Conservation (phyloP, 2,888 invertebrate species). For the Sisyra terminalis region DNA sequence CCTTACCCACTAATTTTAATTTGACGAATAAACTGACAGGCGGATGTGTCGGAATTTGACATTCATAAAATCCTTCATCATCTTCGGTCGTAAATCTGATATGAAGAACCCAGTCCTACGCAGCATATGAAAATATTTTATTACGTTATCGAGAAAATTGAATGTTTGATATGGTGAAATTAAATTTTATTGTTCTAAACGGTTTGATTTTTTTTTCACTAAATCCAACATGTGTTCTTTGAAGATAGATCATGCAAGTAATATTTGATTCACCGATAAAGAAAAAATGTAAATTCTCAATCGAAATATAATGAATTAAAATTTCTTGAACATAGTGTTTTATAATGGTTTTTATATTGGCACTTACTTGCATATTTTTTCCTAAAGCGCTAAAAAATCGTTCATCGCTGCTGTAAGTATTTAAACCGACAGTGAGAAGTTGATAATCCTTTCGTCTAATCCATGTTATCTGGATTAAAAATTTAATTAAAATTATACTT, state of each 20-base stretch:
- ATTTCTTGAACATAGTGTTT: no score
- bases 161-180: no score
- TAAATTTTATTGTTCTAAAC: no score
- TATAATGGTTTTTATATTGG: no score
- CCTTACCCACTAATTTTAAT: slow-evolving; percentile 46
- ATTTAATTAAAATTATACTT: no score
- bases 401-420: slow-evolving; percentile 47
- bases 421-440: slow-evolving; percentile 42
- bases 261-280: no score
- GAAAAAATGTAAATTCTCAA: no score
- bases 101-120: slow-evolving; percentile 48
- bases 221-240: no score
- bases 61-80: slow-evolving; percentile 50
- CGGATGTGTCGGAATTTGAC: slow-evolving; percentile 48
- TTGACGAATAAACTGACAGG: slow-evolving; percentile 47
- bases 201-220: no score
- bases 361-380: slow-evolving; percentile 35
- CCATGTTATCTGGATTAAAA: slow-evolving; percentile 46
- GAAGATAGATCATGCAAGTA: no score
- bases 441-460: slow-evolving; percentile 48
- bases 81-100: slow-evolving; percentile 41
- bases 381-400: slow-evolving; percentile 45
- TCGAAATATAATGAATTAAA: no score
- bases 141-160: no score
- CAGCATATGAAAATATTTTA: slow-evolving; percentile 9